These are phyloP conservation scores for Rhipidura dahli DNA, from an alignment of 2,113 vertebrate genomes.

Conservation along the genomic window DNA sequence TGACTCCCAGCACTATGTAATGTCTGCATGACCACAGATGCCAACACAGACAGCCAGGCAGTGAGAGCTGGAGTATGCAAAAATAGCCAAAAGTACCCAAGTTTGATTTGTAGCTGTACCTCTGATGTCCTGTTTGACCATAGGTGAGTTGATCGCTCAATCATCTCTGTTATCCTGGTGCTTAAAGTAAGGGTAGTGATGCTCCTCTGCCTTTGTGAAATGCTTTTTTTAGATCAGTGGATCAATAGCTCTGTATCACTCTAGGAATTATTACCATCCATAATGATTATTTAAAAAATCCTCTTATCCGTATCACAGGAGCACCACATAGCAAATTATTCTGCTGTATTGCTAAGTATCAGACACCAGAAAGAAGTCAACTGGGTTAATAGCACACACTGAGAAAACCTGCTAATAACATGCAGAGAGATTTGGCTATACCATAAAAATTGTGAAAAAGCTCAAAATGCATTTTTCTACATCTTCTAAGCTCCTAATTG, in stretches of 20 bases:
- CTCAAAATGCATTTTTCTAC: background rate
- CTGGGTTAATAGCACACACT: slow-evolving; percentile 7
- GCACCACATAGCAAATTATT: slow-evolving; percentile 33
- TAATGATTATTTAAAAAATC: slow-evolving; percentile 39
- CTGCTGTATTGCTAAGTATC: slow-evolving; percentile 6
- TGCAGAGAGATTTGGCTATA: background rate
- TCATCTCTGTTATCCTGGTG: background rate
- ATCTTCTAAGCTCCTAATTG: background rate
- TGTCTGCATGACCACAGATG: background rate
- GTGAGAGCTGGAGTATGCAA: background rate
- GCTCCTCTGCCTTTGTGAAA: background rate
- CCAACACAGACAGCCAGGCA: background rate
- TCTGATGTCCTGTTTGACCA: background rate
- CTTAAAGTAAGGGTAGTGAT: background rate
- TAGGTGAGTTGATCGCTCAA: background rate
- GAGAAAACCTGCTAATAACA: background rate
- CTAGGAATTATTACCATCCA: slow-evolving; percentile 16
- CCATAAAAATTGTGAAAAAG: background rate
- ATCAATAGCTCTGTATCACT: slow-evolving; percentile 36
- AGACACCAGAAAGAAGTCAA: slow-evolving; percentile 2
- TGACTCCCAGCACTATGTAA: background rate
- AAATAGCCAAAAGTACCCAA: background rate
- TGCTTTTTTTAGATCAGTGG: background rate
- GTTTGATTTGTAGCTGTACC: background rate
- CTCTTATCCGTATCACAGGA: slow-evolving; percentile 43